Evolutionary conservation across 1,140 invertebrate genomes (phyloP), one percentile per base, ranked within the genome.

Genomic region (Tetramorium simillimum): DNA sequence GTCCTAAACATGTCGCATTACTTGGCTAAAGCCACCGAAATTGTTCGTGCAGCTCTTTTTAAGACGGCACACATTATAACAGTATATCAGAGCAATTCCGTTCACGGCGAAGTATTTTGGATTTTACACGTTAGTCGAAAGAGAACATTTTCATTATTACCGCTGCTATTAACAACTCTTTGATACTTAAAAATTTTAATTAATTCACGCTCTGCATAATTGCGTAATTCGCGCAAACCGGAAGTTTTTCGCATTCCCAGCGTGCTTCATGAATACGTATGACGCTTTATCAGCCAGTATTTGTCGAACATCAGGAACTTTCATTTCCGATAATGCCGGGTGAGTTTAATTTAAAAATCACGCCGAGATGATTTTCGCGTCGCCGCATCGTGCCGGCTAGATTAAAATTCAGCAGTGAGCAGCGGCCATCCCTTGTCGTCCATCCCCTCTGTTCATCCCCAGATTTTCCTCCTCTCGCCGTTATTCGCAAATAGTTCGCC

Each of bases 301-400:
- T 82, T 82, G 65, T 82, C 80, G 80, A 82, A 82, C 67, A 82
- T 82, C 67, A 58, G 80, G 43, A 28, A 82, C 80, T 73, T 72
- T 82, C 67, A 72, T 82, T 82, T 82, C 80, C 67, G 67, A 82
- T 82, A 82, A 82, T 82, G 53, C 21, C 53, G 40, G 40, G 21
- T 24, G 18, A 33, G 51, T 82, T 82, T 73, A 82, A 80, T 80
- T 80, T 80, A 80, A 80, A 82, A 82, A 82, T 58, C 80, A 82
- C 65, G 80, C 67, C 67, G 21, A 33, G 80, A 81, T 81, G 63
- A 72, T 82, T 72, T 58, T 73, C 65, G 10, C 65, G 21, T 70
- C 49, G 49, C 18, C 53, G 67, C 67, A 43, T 16, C 37, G 37
- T n/a, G 40, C 10, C 9, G 24, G 49, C 18, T 43, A 40, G 80